Evolutionary conservation across 2,113 vertebrate genomes (phyloP).

Genomic region (Sinocyclocheilus anophthalmus): DNA sequence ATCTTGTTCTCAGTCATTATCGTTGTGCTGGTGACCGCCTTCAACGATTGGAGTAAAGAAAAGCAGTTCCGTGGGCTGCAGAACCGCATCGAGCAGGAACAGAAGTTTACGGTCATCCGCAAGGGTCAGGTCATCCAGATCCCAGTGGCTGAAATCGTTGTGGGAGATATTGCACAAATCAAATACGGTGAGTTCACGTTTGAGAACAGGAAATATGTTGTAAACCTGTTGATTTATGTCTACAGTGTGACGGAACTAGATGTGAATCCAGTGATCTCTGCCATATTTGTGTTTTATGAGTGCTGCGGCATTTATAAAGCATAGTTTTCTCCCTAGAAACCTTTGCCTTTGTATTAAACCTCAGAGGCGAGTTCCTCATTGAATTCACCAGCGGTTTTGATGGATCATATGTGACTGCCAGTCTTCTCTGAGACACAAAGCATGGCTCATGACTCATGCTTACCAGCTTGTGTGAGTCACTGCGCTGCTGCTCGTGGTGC

Average conservation of each 20-base stretch:
- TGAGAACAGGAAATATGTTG: neutral
- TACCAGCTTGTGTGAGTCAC: slow-evolving; percentile 56
- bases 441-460: slow-evolving; percentile 52
- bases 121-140: slow-evolving; percentile 97
- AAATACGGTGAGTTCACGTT: slow-evolving; percentile 84
- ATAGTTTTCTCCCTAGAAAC: slow-evolving; percentile 9
- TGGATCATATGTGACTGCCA: slow-evolving; percentile 34
- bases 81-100: slow-evolving; percentile 95
- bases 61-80: slow-evolving; percentile 97
- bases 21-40: slow-evolving; percentile 95
- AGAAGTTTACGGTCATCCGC: slow-evolving; percentile 94
- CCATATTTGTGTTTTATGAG: neutral
- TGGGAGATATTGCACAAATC: slow-evolving; percentile 95
- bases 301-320: neutral
- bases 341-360: slow-evolving; percentile 18
- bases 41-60: slow-evolving; percentile 99
- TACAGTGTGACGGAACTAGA: neutral
- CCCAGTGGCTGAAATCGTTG: slow-evolving; percentile 91
- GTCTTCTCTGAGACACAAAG: slow-evolving; percentile 42
- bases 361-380: neutral
- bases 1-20: slow-evolving; percentile 95
- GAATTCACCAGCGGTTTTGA: slow-evolving; percentile 24
- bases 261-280: slow-evolving; percentile 1
- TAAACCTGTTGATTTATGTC: neutral
- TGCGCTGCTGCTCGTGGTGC: slow-evolving; percentile 23